Evolutionary conservation across 1,140 invertebrate genomes (phyloP), one percentile per base, ranked within the genome.

Genomic region (Melitaea cinxia): DNA sequence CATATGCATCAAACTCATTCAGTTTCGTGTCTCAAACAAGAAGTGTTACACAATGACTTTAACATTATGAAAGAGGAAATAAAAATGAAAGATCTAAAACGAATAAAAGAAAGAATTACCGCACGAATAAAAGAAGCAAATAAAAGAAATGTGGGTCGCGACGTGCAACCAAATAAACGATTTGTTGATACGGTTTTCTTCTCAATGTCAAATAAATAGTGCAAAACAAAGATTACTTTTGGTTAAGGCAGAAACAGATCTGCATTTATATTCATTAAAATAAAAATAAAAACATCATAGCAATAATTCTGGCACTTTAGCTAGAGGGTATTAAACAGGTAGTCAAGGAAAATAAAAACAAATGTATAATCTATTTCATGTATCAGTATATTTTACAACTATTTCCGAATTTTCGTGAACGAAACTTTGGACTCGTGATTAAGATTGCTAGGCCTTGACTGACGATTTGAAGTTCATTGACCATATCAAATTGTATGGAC

Each of bases 141-240:
- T 14, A 59, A 55, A 55, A 55, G 15, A 12, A 14, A 70, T 53
- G 68, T 70, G 54, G 68, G 68, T 59, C 57, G 37, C 21, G 21
- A 3, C 24, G 59, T 19, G 30, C 23, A 54, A 53, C 39, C 26
- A 59, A 70, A 65, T 65, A 57, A 61, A 61, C 49, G 33, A 64
- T 28, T 57, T 17, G 23, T 19, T 55, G 50, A 56, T 62, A 61
- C 61, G 42, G 62, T 62, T 52, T 35, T 35, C n/a, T 24, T 15
- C 39, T 63, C 63, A 66, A 70, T 66, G 49, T 70, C 63, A 63
- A 68, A 55, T 39, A 76, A 72, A 72, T 72, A 67, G 65, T 73
- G 58, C 61, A 71, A 73, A 66, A 67, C 56, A 42, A 49, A 21
- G 28, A 33, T 14, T 35, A 42, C 19, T 23, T 39, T 55, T 56